Conservation (phyloP, 2,797 vertebrate species). For the Leuciscus waleckii region DNA sequence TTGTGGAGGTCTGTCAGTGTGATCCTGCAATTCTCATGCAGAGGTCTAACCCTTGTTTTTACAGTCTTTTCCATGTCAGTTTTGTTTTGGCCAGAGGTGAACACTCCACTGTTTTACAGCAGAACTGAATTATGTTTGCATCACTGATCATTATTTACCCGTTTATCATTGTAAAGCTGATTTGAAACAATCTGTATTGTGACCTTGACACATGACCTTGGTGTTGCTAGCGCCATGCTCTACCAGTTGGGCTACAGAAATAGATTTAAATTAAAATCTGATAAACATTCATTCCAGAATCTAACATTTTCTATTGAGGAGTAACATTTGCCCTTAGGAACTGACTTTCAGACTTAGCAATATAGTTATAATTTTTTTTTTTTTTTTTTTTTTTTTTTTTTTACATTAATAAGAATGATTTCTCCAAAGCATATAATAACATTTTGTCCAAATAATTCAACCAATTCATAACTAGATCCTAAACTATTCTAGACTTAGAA, state of each 20-base stretch:
- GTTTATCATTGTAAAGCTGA: not conserved
- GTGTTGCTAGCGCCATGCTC: not conserved
- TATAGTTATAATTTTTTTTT: too few species aligned
- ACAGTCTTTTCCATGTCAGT: not conserved
- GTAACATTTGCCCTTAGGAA: not conserved
- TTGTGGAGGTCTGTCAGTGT: constrained; percentile 13
- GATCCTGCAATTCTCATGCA: not conserved
- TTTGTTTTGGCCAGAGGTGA: not conserved
- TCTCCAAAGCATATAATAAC: not conserved
- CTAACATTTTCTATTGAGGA: not conserved
- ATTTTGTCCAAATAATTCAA: not conserved
- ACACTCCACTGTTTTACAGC: not conserved
- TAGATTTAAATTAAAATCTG: not conserved
- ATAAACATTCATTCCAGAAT: constrained; percentile 1
- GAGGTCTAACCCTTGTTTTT: not conserved
- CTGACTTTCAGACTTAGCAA: not conserved
- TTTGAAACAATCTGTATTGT: not conserved
- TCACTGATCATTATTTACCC: not conserved
- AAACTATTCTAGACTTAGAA: not conserved
- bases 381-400: not conserved
- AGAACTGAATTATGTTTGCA: too few species aligned
- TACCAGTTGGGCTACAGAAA: not conserved
- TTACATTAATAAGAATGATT: not conserved
- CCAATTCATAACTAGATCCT: not conserved
- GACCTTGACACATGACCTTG: not conserved